Evolutionary conservation across 2,113 vertebrate genomes (phyloP), one percentile per base, ranked within the genome.

Genomic region (Beaufortia kweichowensis): DNA sequence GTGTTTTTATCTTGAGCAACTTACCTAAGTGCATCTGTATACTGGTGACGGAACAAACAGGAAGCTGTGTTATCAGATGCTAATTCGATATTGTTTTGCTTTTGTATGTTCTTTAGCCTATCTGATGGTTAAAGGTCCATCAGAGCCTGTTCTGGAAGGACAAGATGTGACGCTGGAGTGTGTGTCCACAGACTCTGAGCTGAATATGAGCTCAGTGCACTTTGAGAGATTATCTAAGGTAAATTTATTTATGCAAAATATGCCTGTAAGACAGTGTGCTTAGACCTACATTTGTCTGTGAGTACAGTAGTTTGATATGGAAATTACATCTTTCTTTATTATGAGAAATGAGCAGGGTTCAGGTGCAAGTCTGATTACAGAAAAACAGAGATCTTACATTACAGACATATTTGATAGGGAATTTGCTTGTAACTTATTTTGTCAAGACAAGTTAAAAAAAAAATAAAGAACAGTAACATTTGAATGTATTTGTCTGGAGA

Each of bases 201-300:
- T 64, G 57, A 90, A 92, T 87, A 88, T 89, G 83, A 90, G 85
- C 81, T 76, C 82, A 8, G 89, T 92, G 71, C 79, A 82, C 70
- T 89, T 93, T 72, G 90, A 93, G 84, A 67, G 75, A 24, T 85
- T 78, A 33, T 86, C 80, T 26, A 69, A 80, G 88, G 92, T 92
- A 26, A 85, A 85, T 4, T 19, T 19, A 3, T 1, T n/a, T 15
- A 60, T 21, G n/a, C 12, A 29, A 41, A 66, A 71, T 21, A 9
- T 28, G 43, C 43, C 17, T 28, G 33, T 31, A n/a, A 41, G 2
- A 33, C 28, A 11, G 9, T 48, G 11, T 7, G 10, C 23, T 60
- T 46, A 60, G 24, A 28, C 5, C 12, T 26, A 17, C 31, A 48
- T 63, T 53, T 28, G 24, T 43, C 19, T 46, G 17, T 23, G 72